Evolutionary conservation across 2,888 invertebrate genomes (phyloP).

Genomic region (Thymelicus sylvestris): DNA sequence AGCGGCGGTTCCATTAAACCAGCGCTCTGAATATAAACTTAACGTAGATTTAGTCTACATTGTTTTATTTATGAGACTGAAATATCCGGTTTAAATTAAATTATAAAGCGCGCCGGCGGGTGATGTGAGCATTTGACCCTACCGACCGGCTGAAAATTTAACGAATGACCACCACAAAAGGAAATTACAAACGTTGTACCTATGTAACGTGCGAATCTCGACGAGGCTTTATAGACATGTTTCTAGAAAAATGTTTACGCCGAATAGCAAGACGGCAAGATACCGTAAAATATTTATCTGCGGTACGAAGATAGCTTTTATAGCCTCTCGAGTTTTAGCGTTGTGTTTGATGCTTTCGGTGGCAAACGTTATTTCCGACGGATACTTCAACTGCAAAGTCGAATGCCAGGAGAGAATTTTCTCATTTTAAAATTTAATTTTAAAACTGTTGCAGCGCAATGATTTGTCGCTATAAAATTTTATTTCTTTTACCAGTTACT

Average conservation of each 20-base stretch:
- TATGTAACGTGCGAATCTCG: conserved; percentile 58
- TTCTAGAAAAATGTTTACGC: conserved; percentile 20
- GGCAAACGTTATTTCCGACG: conserved; percentile 1
- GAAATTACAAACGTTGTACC: conserved; percentile 63
- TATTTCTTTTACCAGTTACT: neutral
- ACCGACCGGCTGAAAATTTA: conserved; percentile 66
- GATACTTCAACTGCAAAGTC: neutral
- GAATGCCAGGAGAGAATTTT: conserved; percentile 8
- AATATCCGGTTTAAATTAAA: conserved; percentile 64
- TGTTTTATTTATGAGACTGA: conserved; percentile 62
- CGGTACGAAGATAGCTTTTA: conserved; percentile 3
- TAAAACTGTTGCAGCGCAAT: neutral
- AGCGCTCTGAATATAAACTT: conserved; percentile 55
- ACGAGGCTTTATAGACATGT: conserved; percentile 42
- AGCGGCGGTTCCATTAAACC: conserved; percentile 42
- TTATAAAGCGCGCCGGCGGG: conserved; percentile 56
- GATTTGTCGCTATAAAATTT: neutral
- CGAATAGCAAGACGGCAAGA: conserved; percentile 7
- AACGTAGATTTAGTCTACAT: conserved; percentile 57
- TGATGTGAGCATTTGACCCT: conserved; percentile 59
- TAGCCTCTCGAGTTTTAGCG: conserved; percentile 7
- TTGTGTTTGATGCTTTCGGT: conserved; percentile 9
- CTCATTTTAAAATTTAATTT: conserved; percentile 6
- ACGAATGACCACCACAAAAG: conserved; percentile 71
- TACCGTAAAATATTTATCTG: conserved; percentile 21